phyloP scores from a whole-genome alignment of 1,140 invertebrate species.

The Leptestheria dahalacensis region DNA sequence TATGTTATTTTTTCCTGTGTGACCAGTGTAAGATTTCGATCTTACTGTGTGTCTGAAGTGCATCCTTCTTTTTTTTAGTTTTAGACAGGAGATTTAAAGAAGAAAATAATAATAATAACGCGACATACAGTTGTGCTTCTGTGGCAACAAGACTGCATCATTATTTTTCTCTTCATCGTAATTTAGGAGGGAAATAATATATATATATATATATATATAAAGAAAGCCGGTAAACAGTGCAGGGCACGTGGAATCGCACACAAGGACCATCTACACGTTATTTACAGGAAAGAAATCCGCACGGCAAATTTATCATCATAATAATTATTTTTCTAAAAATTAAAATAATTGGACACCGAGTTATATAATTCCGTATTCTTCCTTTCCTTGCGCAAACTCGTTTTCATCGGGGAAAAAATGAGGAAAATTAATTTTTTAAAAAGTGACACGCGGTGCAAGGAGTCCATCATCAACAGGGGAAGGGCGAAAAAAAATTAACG shows the following conservation, averaged over 20 bases:
- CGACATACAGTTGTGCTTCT: neutral
- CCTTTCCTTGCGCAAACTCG: no score
- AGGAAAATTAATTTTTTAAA: no score
- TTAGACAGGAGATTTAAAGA: no score
- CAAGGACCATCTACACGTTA: constrained; percentile 6
- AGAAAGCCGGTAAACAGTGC: constrained; percentile 11
- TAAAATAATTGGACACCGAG: no score
- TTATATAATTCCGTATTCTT: no score
- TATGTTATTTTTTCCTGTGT: no score
- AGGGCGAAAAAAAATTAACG: neutral
- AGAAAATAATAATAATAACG: neutral
- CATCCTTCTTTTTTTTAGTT: no score
- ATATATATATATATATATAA: no score
- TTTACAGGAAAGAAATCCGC: neutral
- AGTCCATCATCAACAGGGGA: neutral
- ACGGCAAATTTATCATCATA: neutral
- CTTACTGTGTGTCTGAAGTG: no score
- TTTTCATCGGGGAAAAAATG: no score
- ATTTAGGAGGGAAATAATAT: neutral
- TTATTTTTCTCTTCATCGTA: constrained; percentile 6
- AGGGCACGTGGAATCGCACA: constrained; percentile 10
- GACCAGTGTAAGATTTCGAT: no score
- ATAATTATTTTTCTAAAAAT: no score
- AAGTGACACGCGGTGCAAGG: neutral
- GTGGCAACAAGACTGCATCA: constrained; percentile 13